A percentile compares a stretch with the other conserved stretches of the same genome.
These are phyloP conservation scores for Lethrus apterus DNA, from an alignment of 1,140 invertebrate genomes.

Conservation along the genomic window DNA sequence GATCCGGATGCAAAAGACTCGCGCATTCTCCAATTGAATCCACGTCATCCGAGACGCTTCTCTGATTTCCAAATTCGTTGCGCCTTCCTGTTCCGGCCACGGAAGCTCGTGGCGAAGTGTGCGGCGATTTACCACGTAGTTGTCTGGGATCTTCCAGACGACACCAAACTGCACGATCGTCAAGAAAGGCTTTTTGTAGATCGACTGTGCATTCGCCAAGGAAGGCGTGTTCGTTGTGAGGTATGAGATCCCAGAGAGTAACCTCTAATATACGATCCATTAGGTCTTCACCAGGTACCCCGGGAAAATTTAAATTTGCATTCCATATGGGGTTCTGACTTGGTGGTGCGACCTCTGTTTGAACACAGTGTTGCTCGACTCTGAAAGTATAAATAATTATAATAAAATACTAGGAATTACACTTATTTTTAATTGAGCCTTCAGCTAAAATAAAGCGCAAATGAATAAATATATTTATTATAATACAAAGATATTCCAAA, in stretches of 20 bases:
- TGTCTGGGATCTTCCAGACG: constrained; percentile 71
- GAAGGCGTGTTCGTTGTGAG: constrained; percentile 73
- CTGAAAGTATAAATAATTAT: constrained; percentile 40
- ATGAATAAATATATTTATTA: too few relatives aligned
- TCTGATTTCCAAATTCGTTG: constrained; percentile 56
- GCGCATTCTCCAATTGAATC: constrained; percentile 64
- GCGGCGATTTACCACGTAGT: constrained; percentile 59
- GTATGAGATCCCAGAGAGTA: constrained; percentile 78
- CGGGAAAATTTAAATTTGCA: constrained; percentile 74
- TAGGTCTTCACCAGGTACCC: constrained; percentile 66
- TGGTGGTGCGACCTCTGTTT: constrained; percentile 73
- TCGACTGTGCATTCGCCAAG: constrained; percentile 77
- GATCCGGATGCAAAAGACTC: constrained; percentile 73
- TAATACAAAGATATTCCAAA: too few relatives aligned
- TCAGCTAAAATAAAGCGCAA: too few relatives aligned
- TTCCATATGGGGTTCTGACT: constrained; percentile 85
- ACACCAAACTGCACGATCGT: constrained; percentile 82
- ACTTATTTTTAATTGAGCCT: too few relatives aligned
- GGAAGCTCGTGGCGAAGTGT: constrained; percentile 71
- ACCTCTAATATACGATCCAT: constrained; percentile 75
- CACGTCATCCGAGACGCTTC: constrained; percentile 64
- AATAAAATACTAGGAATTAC: neutral
- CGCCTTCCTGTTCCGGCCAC: constrained; percentile 58
- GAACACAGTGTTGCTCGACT: constrained; percentile 60
- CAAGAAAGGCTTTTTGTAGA: constrained; percentile 72